These are phyloP conservation scores for Oxycera nigricornis DNA, from an alignment of 2,888 invertebrate species.

Conservation along the genomic window DNA sequence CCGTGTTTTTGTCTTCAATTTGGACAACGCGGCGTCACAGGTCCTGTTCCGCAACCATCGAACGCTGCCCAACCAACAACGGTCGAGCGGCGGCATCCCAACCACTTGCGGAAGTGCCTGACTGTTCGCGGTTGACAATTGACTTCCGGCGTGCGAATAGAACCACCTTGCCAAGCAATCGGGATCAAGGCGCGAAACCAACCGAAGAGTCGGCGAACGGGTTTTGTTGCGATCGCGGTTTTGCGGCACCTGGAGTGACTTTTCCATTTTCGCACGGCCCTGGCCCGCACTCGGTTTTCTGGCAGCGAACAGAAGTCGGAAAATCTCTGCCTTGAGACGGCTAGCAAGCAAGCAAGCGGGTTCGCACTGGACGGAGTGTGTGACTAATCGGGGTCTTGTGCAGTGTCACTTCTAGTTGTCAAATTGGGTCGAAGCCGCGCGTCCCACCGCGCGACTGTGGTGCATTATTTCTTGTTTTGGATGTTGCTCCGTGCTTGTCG, in stretches of 20 bases:
- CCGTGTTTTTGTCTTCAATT: background rate
- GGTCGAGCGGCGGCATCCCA: slow-evolving; percentile 15
- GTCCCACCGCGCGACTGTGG: too few species aligned
- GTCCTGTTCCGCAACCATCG: slow-evolving; percentile 8
- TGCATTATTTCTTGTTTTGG: too few species aligned
- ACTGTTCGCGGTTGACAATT: background rate
- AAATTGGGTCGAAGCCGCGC: background rate
- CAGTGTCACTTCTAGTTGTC: background rate
- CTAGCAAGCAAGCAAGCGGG: background rate
- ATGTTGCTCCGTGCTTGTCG: too few species aligned
- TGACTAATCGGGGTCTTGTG: slow-evolving; percentile 7
- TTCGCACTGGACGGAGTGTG: background rate
- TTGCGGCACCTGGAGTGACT: background rate
- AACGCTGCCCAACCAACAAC: too few species aligned
- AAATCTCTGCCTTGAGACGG: background rate
- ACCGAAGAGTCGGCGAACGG: background rate
- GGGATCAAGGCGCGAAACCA: background rate
- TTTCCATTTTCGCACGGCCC: background rate
- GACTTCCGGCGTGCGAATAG: slow-evolving; percentile 18
- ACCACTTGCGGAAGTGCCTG: background rate
- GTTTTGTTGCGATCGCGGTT: slow-evolving; percentile 31
- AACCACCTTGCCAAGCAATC: slow-evolving; percentile 29
- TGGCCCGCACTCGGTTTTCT: background rate
- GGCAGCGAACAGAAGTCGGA: background rate
- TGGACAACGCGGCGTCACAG: background rate